phyloP scores from a whole-genome alignment of 2,888 invertebrate genomes.

The Phasia obesa region DNA sequence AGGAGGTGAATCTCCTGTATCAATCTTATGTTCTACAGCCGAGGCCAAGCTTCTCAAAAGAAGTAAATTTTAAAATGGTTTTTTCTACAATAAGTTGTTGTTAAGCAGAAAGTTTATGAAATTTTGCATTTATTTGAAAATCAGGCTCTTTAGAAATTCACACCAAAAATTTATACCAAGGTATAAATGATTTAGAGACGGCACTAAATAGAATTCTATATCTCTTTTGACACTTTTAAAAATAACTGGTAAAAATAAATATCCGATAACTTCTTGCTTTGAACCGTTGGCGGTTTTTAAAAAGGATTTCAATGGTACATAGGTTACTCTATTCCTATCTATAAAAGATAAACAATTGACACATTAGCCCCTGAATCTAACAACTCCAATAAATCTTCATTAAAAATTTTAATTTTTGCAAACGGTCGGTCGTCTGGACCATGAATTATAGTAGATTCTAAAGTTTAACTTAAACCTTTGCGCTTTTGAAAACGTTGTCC shows the following conservation, averaged over 20 bases:
- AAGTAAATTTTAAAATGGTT: background rate
- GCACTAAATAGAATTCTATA: constrained; percentile 19
- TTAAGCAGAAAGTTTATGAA: constrained; percentile 16
- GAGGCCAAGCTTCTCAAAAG: background rate
- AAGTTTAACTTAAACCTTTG: background rate
- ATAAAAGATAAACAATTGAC: too few species aligned
- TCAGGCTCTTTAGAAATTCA: too few species aligned
- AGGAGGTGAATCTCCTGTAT: background rate
- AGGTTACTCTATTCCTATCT: too few species aligned
- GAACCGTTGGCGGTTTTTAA: constrained; percentile 24
- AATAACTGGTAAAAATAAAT: background rate
- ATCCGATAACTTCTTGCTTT: constrained; percentile 13
- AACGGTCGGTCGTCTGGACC: constrained; percentile 18
- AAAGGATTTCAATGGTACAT: too few species aligned
- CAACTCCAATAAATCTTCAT: background rate
- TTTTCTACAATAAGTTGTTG: constrained; percentile 6
- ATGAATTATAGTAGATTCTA: constrained; percentile 29
- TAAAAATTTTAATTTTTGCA: background rate
- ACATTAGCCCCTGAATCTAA: background rate
- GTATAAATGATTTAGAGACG: too few species aligned
- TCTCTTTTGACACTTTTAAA: constrained; percentile 7
- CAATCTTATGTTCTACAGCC: too few species aligned
- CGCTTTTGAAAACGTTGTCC: constrained; percentile 6
- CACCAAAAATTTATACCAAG: too few species aligned
- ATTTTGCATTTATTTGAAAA: constrained; percentile 1